A percentile compares a stretch with the other conserved stretches of the same genome.
These are phyloP conservation scores for Thyatira batis DNA, from an alignment of 2,888 invertebrate species.

Conservation along the genomic window DNA sequence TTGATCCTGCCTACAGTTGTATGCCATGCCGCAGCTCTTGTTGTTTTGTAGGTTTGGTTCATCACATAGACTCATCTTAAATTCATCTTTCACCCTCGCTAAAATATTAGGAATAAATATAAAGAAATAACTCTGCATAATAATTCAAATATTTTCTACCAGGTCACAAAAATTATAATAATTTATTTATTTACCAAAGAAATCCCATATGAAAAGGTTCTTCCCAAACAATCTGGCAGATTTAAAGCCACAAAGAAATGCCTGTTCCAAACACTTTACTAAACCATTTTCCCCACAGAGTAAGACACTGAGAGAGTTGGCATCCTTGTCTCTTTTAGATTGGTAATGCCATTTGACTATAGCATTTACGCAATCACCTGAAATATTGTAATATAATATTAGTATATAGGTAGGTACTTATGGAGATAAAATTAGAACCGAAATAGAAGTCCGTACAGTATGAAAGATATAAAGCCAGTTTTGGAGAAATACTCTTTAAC, in stretches of 20 bases:
- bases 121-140: too few relatives aligned
- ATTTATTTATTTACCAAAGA: conserved; percentile 87
- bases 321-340: conserved; percentile 91
- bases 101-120: conserved; percentile 36
- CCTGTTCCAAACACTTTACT: conserved; percentile 95
- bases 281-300: conserved; percentile 98
- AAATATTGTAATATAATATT: conserved; percentile 31
- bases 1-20: conserved; percentile 74
- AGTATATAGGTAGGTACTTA: conserved; percentile 13
- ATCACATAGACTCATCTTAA: conserved; percentile 87
- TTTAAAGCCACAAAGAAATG: conserved; percentile 97
- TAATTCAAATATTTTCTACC: background rate
- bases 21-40: conserved; percentile 63
- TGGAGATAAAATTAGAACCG: too few relatives aligned
- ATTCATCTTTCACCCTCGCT: conserved; percentile 91
- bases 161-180: background rate
- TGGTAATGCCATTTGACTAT: conserved; percentile 98
- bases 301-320: conserved; percentile 92
- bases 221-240: conserved; percentile 95
- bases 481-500: too few relatives aligned
- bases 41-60: conserved; percentile 68
- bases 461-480: too few relatives aligned
- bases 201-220: conserved; percentile 99
- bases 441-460: too few relatives aligned
- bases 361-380: conserved; percentile 97